Evolutionary conservation across 2,113 vertebrate genomes (phyloP), one percentile per base, ranked within the genome.

Genomic region (Gobio gobio): DNA sequence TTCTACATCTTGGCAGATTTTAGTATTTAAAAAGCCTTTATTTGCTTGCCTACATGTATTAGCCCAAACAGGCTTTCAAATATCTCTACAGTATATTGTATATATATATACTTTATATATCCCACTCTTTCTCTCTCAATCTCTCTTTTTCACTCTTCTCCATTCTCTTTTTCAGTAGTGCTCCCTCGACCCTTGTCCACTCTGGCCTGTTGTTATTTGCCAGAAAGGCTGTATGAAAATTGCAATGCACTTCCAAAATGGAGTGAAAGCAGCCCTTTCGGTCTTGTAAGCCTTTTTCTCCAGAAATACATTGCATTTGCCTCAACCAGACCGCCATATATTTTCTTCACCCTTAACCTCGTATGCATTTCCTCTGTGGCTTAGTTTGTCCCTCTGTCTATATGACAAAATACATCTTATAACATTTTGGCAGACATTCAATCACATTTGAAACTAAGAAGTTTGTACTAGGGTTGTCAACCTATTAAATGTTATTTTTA

Each of bases 231-330:
- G 86, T 84, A 90, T 88, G 87, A 86, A 91, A 89, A 91, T 92
- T 84, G 78, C 83, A 78, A 84, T 66, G 86, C 91, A 86, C 83
- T 88, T 90, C 90, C 87, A 89, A 89, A 88, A 90, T 81, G 88
- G 85, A 86, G 70, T 85, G 87, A 90, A 83, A 87, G 80, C 86
- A 88, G 81, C 75, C 76, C 84, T 72, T 58, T 77, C 5, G 10
- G 86, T 86, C 85, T 86, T 87, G 82, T 26, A 82, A 85, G 82
- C 82, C 84, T 56, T 87, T 89, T 90, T 88, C 87, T 85, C 83
- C 73, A 87, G 88, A 89, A 92, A 89, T 89, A 90, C 89, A 88
- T 92, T 93, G 93, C 83, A 93, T 76, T 93, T 92, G 92, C 70
- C 54, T 86, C 10, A 74, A 49, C 83, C 66, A 87, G 29, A 51